Evolutionary conservation across 2,888 invertebrate species (phyloP).

Genomic region (Tromatobia lineatoria): DNA sequence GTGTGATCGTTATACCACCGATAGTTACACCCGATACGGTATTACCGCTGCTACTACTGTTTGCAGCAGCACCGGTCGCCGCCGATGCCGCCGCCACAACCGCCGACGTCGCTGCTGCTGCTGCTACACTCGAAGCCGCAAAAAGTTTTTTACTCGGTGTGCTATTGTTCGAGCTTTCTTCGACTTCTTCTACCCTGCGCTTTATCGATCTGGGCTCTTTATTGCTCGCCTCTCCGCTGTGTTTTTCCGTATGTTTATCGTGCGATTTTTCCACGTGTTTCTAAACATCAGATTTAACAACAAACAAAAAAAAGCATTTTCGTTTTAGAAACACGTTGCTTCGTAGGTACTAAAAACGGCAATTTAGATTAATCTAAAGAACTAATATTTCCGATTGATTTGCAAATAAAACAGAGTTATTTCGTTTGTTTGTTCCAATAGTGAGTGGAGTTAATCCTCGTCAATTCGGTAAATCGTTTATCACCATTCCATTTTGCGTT

Average conservation of each 20-base stretch:
- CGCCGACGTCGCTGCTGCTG: background rate
- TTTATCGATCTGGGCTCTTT: constrained; percentile 79
- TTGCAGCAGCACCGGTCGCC: background rate
- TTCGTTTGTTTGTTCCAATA: too few relatives aligned
- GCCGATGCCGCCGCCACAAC: background rate
- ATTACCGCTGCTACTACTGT: constrained; percentile 23
- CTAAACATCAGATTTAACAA: constrained; percentile 55
- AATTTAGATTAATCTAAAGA: too few relatives aligned
- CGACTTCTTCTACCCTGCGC: constrained; percentile 83
- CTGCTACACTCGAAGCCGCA: constrained; percentile 71
- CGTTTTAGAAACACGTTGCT: background rate
- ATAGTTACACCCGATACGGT: constrained; percentile 79
- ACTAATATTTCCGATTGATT: too few relatives aligned
- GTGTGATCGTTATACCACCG: constrained; percentile 82
- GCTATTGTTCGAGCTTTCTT: constrained; percentile 82
- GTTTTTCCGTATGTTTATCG: constrained; percentile 80
- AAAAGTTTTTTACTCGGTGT: constrained; percentile 81
- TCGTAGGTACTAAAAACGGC: background rate
- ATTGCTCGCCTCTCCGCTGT: constrained; percentile 75
- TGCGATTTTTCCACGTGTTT: constrained; percentile 80
- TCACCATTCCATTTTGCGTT: too few relatives aligned
- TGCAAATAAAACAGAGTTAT: too few relatives aligned
- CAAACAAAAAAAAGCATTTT: constrained; percentile 35
- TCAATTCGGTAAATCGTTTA: too few relatives aligned
- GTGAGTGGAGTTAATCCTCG: too few relatives aligned